These are phyloP conservation scores for Drosophila leontia DNA, from an alignment of 1,140 invertebrate genomes.

Conservation along the genomic window DNA sequence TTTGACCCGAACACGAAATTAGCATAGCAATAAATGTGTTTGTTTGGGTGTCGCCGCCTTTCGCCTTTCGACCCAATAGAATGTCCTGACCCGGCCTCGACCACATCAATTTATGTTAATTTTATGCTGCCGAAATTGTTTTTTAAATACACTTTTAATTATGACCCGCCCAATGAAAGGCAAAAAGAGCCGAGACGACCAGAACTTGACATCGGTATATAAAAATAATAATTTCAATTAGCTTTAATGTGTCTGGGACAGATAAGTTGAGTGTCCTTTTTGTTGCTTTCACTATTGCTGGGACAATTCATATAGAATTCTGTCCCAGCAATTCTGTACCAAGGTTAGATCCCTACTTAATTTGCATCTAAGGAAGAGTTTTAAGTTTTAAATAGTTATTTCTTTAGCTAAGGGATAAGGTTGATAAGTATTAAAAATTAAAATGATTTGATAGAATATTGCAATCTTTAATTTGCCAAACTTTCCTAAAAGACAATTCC, in stretches of 20 bases:
- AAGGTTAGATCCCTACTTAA: too few species aligned
- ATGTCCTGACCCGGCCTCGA: conserved; percentile 40
- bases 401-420: too few species aligned
- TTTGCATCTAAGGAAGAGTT: too few species aligned
- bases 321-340: too few species aligned
- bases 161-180: conserved; percentile 54
- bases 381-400: too few species aligned
- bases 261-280: conserved; percentile 13
- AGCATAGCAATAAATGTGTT: conserved; percentile 77
- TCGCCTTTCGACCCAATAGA: conserved; percentile 18
- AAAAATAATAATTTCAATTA: conserved; percentile 67
- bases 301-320: too few species aligned
- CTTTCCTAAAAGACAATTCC: too few species aligned
- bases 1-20: conserved; percentile 68
- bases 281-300: neutral
- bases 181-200: conserved; percentile 24
- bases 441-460: too few species aligned
- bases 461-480: neutral
- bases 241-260: conserved; percentile 50
- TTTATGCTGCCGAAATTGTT: conserved; percentile 71
- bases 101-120: conserved; percentile 80
- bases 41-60: conserved; percentile 60
- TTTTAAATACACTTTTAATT: conserved; percentile 83
- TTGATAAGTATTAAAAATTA: too few species aligned
- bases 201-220: conserved; percentile 24